These are phyloP conservation scores for Arothron firmamentum DNA, from an alignment of 2,113 vertebrate species.

Conservation along the genomic window DNA sequence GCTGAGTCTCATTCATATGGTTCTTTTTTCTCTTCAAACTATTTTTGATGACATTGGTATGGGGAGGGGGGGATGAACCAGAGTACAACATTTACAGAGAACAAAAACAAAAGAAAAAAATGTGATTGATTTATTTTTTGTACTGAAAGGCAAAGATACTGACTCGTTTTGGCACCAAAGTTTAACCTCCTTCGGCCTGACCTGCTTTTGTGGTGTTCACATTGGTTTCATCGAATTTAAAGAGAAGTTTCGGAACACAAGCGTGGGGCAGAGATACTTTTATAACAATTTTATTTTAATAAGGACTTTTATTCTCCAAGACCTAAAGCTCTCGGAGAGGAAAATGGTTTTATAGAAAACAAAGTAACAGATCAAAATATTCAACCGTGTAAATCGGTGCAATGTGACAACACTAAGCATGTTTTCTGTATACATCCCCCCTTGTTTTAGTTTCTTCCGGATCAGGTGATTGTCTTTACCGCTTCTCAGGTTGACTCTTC, in stretches of 20 bases:
- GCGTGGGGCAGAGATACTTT: constrained; percentile 24
- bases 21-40: constrained; percentile 38
- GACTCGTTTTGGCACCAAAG: constrained; percentile 49
- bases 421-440: constrained; percentile 49
- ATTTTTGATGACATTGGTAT: constrained; percentile 45
- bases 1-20: constrained; percentile 18
- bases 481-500: constrained; percentile 69
- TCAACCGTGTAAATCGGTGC: constrained; percentile 39
- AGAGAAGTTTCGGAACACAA: constrained; percentile 34
- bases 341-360: constrained; percentile 30
- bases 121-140: constrained; percentile 34
- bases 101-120: constrained; percentile 18
- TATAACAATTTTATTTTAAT: constrained; percentile 23
- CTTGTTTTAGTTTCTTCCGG: constrained; percentile 34
- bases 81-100: constrained; percentile 40
- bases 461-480: constrained; percentile 50
- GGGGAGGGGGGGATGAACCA: constrained; percentile 40
- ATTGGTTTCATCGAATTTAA: constrained; percentile 49
- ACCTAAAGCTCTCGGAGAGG: constrained; percentile 35
- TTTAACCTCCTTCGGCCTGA: constrained; percentile 28
- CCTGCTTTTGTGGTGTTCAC: constrained; percentile 34
- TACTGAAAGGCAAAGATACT: constrained; percentile 45
- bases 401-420: constrained; percentile 31
- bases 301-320: constrained; percentile 30
- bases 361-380: constrained; percentile 37